Evolutionary conservation across 2,797 vertebrate genomes (phyloP).

Genomic region (Spinibarbus caldwelli): DNA sequence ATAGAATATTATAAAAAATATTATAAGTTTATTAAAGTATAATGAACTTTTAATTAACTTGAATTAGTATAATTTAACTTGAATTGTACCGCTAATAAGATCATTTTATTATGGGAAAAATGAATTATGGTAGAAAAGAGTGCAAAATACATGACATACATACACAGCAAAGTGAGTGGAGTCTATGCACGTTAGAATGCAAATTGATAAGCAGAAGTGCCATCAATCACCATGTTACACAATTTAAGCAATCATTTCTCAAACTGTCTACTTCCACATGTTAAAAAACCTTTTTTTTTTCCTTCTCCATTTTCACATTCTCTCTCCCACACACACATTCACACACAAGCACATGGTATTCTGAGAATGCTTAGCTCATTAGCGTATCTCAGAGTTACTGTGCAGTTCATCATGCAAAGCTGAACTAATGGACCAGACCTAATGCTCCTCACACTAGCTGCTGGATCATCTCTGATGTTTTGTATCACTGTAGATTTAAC

Average conservation of each 20-base stretch:
- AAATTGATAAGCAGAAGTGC: background rate
- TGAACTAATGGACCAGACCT: slow-evolving; percentile 61
- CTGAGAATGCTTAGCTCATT: slow-evolving; percentile 56
- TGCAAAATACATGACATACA: background rate
- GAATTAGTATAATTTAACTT: no score
- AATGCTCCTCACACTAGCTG: slow-evolving; percentile 56
- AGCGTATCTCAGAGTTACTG: slow-evolving; percentile 56
- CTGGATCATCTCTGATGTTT: slow-evolving; percentile 51
- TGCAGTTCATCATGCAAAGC: slow-evolving; percentile 56
- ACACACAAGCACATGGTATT: slow-evolving; percentile 34
- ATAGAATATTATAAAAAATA: no score
- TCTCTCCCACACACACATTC: slow-evolving; percentile 10
- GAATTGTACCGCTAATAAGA: no score
- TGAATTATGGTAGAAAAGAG: background rate
- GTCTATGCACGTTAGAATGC: background rate
- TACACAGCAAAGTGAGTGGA: background rate
- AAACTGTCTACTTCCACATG: slow-evolving; percentile 30
- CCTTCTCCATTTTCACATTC: background rate
- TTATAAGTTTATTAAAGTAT: no score
- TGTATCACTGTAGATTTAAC: slow-evolving; percentile 56
- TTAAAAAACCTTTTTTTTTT: background rate
- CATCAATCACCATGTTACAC: background rate
- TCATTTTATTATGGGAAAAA: background rate
- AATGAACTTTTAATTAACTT: no score
- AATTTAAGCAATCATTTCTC: slow-evolving; percentile 9